phyloP scores from a whole-genome alignment of 2,797 vertebrate species.

The Pyrrhura leucotis region DNA sequence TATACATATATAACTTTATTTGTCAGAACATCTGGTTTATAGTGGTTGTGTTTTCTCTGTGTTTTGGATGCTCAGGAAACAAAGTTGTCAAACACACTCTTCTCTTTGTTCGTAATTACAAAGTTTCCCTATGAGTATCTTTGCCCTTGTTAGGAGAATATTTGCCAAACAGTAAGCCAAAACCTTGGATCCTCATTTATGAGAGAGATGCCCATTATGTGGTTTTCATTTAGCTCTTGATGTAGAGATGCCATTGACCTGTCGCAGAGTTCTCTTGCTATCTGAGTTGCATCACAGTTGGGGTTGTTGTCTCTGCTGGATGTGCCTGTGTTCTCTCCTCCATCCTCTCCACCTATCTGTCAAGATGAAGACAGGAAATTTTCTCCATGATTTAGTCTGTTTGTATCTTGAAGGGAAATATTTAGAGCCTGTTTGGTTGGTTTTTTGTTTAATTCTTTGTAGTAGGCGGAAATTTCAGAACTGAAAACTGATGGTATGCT shows the following conservation, averaged over 20 bases:
- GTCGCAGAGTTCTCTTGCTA: not conserved
- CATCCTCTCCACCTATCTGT: not conserved
- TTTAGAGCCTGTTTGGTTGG: not conserved
- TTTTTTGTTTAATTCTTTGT: not conserved
- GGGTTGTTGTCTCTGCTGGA: not conserved
- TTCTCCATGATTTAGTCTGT: not conserved
- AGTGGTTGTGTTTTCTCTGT: not conserved
- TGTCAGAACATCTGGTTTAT: not conserved
- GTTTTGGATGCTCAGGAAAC: not conserved
- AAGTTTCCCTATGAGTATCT: not conserved
- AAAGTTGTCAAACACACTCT: not conserved
- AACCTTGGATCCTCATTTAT: not conserved
- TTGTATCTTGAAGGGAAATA: not conserved
- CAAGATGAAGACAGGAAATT: not conserved
- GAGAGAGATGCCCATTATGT: not conserved
- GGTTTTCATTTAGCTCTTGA: not conserved
- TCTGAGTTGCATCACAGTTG: not conserved
- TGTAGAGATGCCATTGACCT: not conserved
- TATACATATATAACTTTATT: not conserved
- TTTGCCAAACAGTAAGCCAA: not conserved
- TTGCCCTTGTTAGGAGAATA: not conserved
- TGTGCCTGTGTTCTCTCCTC: not conserved
- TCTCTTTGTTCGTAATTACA: not conserved
- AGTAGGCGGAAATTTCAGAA: not conserved
- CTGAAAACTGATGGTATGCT: not conserved